Conservation (phyloP, 2,113 vertebrate species). For the Melanerpes aurifrons region DNA sequence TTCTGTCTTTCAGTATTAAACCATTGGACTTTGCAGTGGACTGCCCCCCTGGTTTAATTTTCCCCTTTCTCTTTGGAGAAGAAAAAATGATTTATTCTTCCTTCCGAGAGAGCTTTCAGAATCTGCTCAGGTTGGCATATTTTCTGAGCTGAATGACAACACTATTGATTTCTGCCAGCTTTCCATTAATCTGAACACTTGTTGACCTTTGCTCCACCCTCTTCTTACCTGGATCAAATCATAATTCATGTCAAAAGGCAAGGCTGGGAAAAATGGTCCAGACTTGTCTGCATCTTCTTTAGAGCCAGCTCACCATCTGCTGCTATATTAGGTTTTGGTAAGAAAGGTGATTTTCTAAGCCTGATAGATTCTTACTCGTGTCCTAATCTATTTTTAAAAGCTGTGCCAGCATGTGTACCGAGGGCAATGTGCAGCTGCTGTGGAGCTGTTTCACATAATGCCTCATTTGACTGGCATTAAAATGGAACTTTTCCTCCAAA, state of each 20-base stretch:
- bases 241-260: neutral
- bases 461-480: neutral
- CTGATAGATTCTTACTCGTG: neutral
- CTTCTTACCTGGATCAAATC: neutral
- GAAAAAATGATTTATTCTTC: neutral
- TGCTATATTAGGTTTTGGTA: neutral
- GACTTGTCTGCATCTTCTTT: neutral
- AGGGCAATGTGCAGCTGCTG: neutral
- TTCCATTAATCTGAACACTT: neutral
- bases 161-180: neutral
- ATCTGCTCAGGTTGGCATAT: neutral
- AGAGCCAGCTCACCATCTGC: neutral
- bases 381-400: neutral
- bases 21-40: neutral
- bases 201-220: neutral
- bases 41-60: neutral
- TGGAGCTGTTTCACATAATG: neutral
- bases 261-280: neutral
- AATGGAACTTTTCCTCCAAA: conserved; percentile 8
- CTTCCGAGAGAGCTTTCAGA: neutral
- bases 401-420: neutral
- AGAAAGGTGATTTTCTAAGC: neutral
- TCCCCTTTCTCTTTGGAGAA: neutral
- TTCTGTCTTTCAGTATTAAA: neutral
- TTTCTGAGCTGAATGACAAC: neutral